Base-by-base conservation (phyloP, 1,140 invertebrate species). In the Neodiprion virginianus region DNA sequence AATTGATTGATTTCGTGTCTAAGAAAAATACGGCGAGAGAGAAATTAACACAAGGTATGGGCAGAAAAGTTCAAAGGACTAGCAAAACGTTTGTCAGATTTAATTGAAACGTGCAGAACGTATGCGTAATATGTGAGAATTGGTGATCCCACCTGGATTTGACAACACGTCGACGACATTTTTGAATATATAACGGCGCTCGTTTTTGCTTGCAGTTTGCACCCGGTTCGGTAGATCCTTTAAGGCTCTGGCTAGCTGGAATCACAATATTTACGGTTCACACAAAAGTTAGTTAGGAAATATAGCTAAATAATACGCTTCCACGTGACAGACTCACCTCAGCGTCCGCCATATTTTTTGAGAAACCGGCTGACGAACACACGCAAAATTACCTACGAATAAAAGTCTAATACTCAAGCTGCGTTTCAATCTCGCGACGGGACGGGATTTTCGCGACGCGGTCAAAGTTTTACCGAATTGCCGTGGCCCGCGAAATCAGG, bases 211-310 rank as follows among this genome's bases (percentile, higher is more conserved):
- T 67, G 94, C 91, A 79, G 93, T 93, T 84, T 95, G 92, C 76
- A 96, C 91, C 86, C 92, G 93, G 85, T 92, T 91, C 40, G 94
- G 93, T 86, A 96, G 90, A 90, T 95, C 94, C 83, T 95, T 95
- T 77, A 96, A 88, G 79, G 92, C 93, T 87, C 92, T 94, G 72
- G 93, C 85, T 78, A 93, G 86, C 93, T 95, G 85, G 17, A 89
- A 90, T 80, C 80, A 83, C 84, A 89, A 74, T 72, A 61, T 79
- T 70, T 0, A 23, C 68, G 77, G 78, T 79, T 79, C 70, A 50
- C 69, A 65, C 72, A 68, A 48, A 71, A 78, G 77, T 75, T 47
- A 12, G 23, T 66, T 75, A 71, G 66, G 70, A 74, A 73, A 75
- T 12, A 77, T 71, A 73, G 75, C 78, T 69, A 69, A 3, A 40